Base-by-base conservation (phyloP, 35 echinoderm and acorn worm species). In the Ophioderma brevispina region DNA sequence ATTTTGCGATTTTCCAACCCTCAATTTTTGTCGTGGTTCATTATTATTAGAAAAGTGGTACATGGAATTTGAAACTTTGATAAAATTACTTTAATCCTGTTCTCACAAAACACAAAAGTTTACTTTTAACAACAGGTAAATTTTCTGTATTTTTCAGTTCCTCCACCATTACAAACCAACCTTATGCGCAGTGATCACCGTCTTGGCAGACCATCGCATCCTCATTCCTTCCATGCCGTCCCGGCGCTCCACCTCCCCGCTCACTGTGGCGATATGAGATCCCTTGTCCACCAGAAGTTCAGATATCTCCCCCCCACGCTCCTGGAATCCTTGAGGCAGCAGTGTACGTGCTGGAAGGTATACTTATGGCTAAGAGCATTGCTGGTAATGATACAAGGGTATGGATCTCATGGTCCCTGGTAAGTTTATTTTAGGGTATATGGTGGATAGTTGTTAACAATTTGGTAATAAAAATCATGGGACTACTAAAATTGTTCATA, bases 81-180 rank as follows among this genome's bases (percentile, higher is more conserved):
- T n/a, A n/a, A n/a, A n/a, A n/a, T n/a, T n/a, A n/a, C n/a, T n/a
- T n/a, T n/a, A n/a, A n/a, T n/a, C n/a, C n/a, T n/a, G n/a, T n/a
- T n/a, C n/a, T n/a, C n/a, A n/a, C n/a, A n/a, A n/a, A n/a, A n/a
- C n/a, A n/a, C n/a, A n/a, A n/a, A n/a, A n/a, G n/a, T n/a, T n/a
- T n/a, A n/a, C n/a, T n/a, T n/a, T n/a, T n/a, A n/a, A n/a, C n/a
- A n/a, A n/a, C n/a, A n/a, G n/a, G n/a, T n/a, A n/a, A n/a, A n/a
- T n/a, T n/a, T n/a, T n/a, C n/a, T n/a, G n/a, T n/a, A n/a, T n/a
- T 11, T 81, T 79, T 31, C 97, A 99, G 97, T 92, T 70, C 82
- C 83, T 25, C 97, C 97, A 75, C 87, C 28, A 93, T 99, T 35
- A 77, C 28, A 1, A 87, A 78, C 64, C 64, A 38, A 18, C 30